phyloP scores from a whole-genome alignment of 2,888 invertebrate species.

The Xanthia icteritia region DNA sequence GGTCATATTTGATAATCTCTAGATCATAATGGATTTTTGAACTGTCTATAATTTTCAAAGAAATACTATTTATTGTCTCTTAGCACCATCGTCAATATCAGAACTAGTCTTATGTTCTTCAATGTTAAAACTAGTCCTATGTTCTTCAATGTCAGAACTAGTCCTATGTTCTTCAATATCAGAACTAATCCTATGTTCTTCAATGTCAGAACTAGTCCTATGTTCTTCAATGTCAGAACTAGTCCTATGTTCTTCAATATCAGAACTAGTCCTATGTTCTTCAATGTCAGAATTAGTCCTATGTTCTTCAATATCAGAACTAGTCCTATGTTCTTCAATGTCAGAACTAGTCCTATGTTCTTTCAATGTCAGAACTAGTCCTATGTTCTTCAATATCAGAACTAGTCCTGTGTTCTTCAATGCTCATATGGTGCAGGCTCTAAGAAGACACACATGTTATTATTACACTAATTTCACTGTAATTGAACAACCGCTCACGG shows the following conservation, averaged over 20 bases:
- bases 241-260: neutral
- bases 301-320: no score
- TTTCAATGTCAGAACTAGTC: neutral
- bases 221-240: neutral
- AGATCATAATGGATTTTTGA: neutral
- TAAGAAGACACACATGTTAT: conserved; percentile 5
- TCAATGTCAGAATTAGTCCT: no score
- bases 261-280: neutral
- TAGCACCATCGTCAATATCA: neutral
- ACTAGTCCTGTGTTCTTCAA: neutral
- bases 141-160: neutral
- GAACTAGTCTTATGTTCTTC: neutral
- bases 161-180: neutral
- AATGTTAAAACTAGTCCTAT: neutral
- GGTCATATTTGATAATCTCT: neutral
- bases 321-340: neutral
- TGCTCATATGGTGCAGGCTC: neutral
- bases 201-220: neutral
- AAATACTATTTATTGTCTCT: no score
- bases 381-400: neutral
- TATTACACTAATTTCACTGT: conserved; percentile 35
- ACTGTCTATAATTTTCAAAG: neutral
- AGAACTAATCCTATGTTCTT: neutral
- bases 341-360: neutral
- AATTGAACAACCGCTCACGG: conserved; percentile 50